Conservation (phyloP, 1,140 invertebrate genomes). For the Camponotus pennsylvanicus region DNA sequence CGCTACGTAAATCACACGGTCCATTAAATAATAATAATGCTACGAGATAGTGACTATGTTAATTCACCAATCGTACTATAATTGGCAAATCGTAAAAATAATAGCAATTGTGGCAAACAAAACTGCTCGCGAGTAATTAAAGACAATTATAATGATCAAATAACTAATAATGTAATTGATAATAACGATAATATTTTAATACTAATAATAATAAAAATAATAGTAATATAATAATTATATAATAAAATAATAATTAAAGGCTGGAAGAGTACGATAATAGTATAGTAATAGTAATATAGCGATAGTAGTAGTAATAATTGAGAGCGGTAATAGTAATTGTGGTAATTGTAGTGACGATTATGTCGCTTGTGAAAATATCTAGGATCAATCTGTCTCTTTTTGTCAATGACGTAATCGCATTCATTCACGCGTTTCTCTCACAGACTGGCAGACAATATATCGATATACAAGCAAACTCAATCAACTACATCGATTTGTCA, state of each 20-base stretch:
- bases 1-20: slow-evolving; percentile 57
- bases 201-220: slow-evolving; percentile 59
- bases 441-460: slow-evolving; percentile 29
- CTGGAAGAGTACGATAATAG: slow-evolving; percentile 59
- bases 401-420: slow-evolving; percentile 26
- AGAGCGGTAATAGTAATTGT: slow-evolving; percentile 55
- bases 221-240: slow-evolving; percentile 37
- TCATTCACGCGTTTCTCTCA: slow-evolving; percentile 33
- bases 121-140: slow-evolving; percentile 62
- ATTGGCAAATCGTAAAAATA: slow-evolving; percentile 56
- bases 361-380: slow-evolving; percentile 73
- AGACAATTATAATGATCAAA: slow-evolving; percentile 55
- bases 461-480: slow-evolving; percentile 52
- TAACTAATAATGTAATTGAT: slow-evolving; percentile 66
- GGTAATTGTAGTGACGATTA: slow-evolving; percentile 69
- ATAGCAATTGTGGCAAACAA: slow-evolving; percentile 56
- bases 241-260: slow-evolving; percentile 67
- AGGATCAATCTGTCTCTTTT: slow-evolving; percentile 64
- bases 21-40: slow-evolving; percentile 62
- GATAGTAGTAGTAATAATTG: slow-evolving; percentile 52
- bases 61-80: slow-evolving; percentile 44
- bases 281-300: slow-evolving; percentile 50
- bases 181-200: slow-evolving; percentile 46
- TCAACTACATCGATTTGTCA: slow-evolving; percentile 16
- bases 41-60: slow-evolving; percentile 54